Evolutionary conservation across 2,888 invertebrate species (phyloP).

Genomic region (Clusia tigrina): DNA sequence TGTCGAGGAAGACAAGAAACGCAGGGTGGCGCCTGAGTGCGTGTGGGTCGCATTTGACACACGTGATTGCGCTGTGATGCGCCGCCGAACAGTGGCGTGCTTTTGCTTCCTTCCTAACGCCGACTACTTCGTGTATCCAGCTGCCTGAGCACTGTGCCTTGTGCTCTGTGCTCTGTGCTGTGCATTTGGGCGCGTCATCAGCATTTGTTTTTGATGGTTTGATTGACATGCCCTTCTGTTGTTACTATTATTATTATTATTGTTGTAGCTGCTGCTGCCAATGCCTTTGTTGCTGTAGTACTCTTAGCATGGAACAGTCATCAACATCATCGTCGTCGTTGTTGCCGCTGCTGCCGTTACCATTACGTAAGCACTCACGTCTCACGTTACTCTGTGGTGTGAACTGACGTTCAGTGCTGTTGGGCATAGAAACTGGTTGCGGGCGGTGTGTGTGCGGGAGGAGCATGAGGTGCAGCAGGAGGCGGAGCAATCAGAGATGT

Average conservation of each 20-base stretch:
- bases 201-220: conserved; percentile 39
- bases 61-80: neutral
- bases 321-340: neutral
- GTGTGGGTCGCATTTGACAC: conserved; percentile 1
- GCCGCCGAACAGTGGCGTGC: neutral
- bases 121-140: neutral
- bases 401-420: neutral
- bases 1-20: too few relatives aligned
- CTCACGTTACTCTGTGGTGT: conserved; percentile 6
- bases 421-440: neutral
- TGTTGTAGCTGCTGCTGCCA: neutral
- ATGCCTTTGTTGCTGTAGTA: neutral
- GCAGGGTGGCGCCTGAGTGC: neutral
- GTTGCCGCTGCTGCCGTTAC: neutral
- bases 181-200: conserved; percentile 25
- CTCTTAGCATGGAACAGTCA: neutral
- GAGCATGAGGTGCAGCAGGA: neutral
- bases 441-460: neutral
- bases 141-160: too few relatives aligned
- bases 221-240: conserved; percentile 37
- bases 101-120: neutral
- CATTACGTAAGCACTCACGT: conserved; percentile 10
- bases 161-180: too few relatives aligned
- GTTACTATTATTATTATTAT: too few relatives aligned
- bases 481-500: too few relatives aligned